Base-by-base conservation (phyloP, 2,888 invertebrate genomes). In the Tuberolachnus salignus region DNA sequence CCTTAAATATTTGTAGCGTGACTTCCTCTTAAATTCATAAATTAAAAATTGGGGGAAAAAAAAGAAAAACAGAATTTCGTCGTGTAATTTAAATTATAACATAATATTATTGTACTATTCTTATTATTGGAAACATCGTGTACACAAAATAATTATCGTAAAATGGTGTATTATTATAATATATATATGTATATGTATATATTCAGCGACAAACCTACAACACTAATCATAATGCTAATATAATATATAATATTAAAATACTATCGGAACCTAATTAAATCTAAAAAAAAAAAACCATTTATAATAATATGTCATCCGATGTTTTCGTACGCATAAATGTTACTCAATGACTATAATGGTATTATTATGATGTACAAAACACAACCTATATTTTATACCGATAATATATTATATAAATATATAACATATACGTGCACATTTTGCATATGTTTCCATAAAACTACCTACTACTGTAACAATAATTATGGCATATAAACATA, bases 231-330 rank as follows among this genome's bases (percentile, higher is more conserved):
- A 23, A 21, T 49, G n/a, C 34, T 61, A 61, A 49, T 66, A 21
- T 13, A 6, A 67, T 51, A 10, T 57, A 63, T 34, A 16, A 19
- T 73, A 61, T 51, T 63, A 19, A 59, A 14, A 34, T 19, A n/a
- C 9, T 59, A n/a, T 59, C 10, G n/a, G 72, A 61, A 49, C 72
- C 49, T 72, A 72, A 72, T 61, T 21, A 61, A 72, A 51, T 72
- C 72, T 72, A 72, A 72, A 51, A 67, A 21, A 55, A 21, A 55
- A 53, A 19, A 53, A 53, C n/a, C 1, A 53, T n/a, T 51, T 4
- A 3, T 4, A 34, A 34, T 51, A 34, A 51, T 61, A 51, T 73
- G 19, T 16, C 6, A 51, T 73, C 23, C 46, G n/a, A 19, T 61
- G 72, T 72, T 61, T 72, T 57, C 49, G 59, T 72, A 71, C 57